These are phyloP conservation scores for Andrena dorsata DNA, from an alignment of 2,888 invertebrate species.

Conservation along the genomic window DNA sequence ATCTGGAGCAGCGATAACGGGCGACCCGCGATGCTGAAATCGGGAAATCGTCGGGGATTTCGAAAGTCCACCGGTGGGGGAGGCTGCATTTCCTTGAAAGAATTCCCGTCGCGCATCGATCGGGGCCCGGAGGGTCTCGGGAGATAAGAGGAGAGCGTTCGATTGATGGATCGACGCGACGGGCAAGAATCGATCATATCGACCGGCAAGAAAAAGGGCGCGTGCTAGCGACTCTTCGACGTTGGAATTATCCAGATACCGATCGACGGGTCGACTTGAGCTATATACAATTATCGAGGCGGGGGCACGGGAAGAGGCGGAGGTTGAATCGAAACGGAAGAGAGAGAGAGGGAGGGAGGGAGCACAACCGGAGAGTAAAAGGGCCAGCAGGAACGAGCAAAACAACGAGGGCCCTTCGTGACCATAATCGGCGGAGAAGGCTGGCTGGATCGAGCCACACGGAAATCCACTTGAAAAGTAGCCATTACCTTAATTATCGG, in stretches of 20 bases:
- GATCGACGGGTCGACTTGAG: slow-evolving; percentile 64
- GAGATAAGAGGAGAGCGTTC: too few species aligned
- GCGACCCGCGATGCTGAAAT: slow-evolving; percentile 31
- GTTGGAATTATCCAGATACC: slow-evolving; percentile 70
- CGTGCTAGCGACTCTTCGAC: slow-evolving; percentile 27
- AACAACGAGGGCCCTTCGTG: slow-evolving; percentile 76
- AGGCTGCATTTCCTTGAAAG: background rate
- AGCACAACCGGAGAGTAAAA: slow-evolving; percentile 38
- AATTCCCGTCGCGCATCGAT: background rate
- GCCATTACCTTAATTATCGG: slow-evolving; percentile 84
- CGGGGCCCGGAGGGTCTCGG: too few species aligned
- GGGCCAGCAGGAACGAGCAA: slow-evolving; percentile 32
- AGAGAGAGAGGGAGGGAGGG: slow-evolving; percentile 1
- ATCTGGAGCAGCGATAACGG: slow-evolving; percentile 68
- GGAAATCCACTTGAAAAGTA: slow-evolving; percentile 84
- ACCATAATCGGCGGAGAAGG: slow-evolving; percentile 79
- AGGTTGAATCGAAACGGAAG: slow-evolving; percentile 26
- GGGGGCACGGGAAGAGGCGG: slow-evolving; percentile 17
- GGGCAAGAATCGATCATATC: slow-evolving; percentile 10
- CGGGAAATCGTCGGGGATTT: slow-evolving; percentile 9
- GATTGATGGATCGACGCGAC: too few species aligned
- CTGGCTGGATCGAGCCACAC: slow-evolving; percentile 77
- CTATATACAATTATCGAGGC: slow-evolving; percentile 69
- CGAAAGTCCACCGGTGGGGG: background rate
- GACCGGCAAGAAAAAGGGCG: slow-evolving; percentile 36